Evolutionary conservation across 1,140 invertebrate species (phyloP).

Genomic region (Palaemon carinicauda): DNA sequence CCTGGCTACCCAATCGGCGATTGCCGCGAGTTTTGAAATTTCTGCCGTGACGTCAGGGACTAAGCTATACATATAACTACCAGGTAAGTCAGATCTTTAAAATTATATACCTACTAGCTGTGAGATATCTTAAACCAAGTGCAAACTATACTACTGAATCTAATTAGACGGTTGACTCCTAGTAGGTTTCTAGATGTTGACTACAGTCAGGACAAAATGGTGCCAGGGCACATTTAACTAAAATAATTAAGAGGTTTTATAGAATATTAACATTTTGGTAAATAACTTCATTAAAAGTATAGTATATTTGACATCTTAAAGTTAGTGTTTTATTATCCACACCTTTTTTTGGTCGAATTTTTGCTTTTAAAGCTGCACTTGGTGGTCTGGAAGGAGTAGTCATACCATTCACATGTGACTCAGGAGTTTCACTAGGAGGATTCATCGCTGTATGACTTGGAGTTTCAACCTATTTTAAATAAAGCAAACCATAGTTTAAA

Average conservation of each 20-base stretch:
- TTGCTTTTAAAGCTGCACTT: conserved; percentile 35
- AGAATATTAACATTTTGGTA: neutral
- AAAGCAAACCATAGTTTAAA: neutral
- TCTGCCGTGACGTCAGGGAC: too few species aligned
- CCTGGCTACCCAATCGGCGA: too few species aligned
- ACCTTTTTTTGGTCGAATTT: conserved; percentile 51
- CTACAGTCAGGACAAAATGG: neutral
- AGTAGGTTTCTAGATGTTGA: too few species aligned
- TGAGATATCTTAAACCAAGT: too few species aligned
- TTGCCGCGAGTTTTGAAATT: too few species aligned
- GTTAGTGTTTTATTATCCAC: neutral
- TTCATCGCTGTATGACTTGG: conserved; percentile 37
- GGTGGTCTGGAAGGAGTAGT: conserved; percentile 25
- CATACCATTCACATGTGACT: conserved; percentile 52
- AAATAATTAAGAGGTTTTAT: neutral
- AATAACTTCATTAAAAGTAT: neutral
- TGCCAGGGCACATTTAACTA: neutral
- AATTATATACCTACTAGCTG: too few species aligned
- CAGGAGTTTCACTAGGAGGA: conserved; percentile 48
- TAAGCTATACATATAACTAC: too few species aligned
- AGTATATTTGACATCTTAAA: neutral
- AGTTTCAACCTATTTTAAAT: neutral
- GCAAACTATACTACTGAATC: too few species aligned
- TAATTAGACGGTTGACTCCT: too few species aligned
- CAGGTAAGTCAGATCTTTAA: too few species aligned